Evolutionary conservation across 2,797 vertebrate species (phyloP).

Genomic region (Carduelis carduelis): DNA sequence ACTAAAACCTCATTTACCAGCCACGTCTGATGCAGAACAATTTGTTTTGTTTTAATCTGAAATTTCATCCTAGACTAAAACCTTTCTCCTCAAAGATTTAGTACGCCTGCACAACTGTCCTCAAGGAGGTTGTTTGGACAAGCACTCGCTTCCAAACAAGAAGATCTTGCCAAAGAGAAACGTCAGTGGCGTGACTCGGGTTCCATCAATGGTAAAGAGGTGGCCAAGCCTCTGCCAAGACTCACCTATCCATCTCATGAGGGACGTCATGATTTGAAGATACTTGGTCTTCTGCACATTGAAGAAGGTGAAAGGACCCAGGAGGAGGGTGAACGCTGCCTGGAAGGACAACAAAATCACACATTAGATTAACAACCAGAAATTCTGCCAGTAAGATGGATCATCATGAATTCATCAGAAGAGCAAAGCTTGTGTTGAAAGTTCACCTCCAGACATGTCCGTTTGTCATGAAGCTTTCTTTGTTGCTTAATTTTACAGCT

Average conservation of each 20-base stretch:
- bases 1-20: neutral
- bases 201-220: neutral
- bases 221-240: neutral
- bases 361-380: neutral
- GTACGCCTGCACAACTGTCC: neutral
- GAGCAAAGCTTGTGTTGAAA: neutral
- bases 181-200: neutral
- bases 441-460: neutral
- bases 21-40: neutral
- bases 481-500: neutral
- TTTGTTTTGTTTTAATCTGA: neutral
- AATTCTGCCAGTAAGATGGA: neutral
- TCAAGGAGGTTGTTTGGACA: neutral
- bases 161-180: neutral
- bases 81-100: neutral
- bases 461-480: neutral
- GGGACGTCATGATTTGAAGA: conserved; percentile 93
- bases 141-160: neutral
- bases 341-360: conserved; percentile 62
- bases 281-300: conserved; percentile 98
- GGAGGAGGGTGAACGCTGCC: conserved; percentile 84
- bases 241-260: conserved; percentile 99
- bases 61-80: neutral
- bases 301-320: conserved; percentile 97
- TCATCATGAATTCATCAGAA: neutral